Conservation (phyloP, 2,797 vertebrate genomes). For the Melanotaenia boesemani region DNA sequence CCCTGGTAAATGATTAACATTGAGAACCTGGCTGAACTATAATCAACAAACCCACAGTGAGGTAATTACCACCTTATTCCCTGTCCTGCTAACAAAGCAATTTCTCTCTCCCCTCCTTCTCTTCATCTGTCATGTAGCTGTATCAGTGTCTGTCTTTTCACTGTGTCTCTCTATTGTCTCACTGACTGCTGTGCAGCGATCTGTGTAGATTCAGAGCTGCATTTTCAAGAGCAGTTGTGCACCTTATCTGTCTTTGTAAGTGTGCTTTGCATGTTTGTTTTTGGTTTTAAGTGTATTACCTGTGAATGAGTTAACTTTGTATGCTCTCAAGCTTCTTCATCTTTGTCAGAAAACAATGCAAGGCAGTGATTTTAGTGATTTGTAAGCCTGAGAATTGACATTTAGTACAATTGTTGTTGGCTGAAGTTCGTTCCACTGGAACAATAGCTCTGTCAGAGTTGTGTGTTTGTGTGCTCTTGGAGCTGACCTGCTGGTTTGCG, state of each 20-base stretch:
- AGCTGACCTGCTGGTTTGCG: slow-evolving; percentile 44
- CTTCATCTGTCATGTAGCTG: slow-evolving; percentile 60
- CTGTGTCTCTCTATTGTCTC: slow-evolving; percentile 57
- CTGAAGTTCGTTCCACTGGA: slow-evolving; percentile 53
- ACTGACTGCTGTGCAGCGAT: slow-evolving; percentile 15
- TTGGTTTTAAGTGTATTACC: slow-evolving; percentile 59
- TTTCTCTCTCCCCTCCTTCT: slow-evolving; percentile 32
- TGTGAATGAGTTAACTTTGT: slow-evolving; percentile 50
- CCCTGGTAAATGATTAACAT: slow-evolving; percentile 83
- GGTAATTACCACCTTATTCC: slow-evolving; percentile 83
- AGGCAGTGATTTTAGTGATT: slow-evolving; percentile 59
- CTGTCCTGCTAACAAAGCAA: slow-evolving; percentile 75
- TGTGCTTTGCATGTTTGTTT: slow-evolving; percentile 61
- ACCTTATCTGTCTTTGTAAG: slow-evolving; percentile 60
- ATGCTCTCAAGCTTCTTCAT: slow-evolving; percentile 50
- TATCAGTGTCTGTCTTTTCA: slow-evolving; percentile 48
- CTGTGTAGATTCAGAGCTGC: slow-evolving; percentile 41
- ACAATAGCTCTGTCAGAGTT: slow-evolving; percentile 56
- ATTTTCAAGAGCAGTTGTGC: slow-evolving; percentile 36
- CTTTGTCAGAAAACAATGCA: slow-evolving; percentile 64
- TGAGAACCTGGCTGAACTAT: slow-evolving; percentile 81
- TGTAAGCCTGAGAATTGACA: slow-evolving; percentile 54
- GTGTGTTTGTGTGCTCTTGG: slow-evolving; percentile 22
- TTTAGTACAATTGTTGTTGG: slow-evolving; percentile 47
- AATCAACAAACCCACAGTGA: slow-evolving; percentile 84